phyloP scores from a whole-genome alignment of 2,113 vertebrate species.

The Centropristis striata region DNA sequence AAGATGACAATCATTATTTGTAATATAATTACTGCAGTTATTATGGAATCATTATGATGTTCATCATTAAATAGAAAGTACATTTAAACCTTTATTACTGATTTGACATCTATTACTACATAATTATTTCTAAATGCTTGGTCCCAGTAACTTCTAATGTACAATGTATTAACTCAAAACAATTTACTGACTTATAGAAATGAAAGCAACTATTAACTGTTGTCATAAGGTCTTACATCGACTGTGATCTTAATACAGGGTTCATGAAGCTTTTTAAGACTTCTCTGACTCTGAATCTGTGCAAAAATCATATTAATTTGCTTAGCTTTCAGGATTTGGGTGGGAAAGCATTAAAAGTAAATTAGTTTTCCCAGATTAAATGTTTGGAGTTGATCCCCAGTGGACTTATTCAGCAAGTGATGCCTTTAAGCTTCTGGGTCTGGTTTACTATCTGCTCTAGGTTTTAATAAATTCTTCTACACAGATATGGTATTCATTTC shows the following conservation, averaged over 20 bases:
- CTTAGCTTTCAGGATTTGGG: too few relatives aligned
- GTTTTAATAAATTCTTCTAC: too few relatives aligned
- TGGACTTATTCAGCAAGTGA: too few relatives aligned
- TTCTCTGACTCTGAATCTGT: too few relatives aligned
- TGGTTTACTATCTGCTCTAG: too few relatives aligned
- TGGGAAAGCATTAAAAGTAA: too few relatives aligned
- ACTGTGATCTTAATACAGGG: background rate
- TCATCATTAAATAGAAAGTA: background rate
- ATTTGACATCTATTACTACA: background rate
- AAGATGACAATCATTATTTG: background rate
- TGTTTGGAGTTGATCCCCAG: too few relatives aligned
- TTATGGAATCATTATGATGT: background rate
- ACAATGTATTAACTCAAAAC: background rate
- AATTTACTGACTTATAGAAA: background rate
- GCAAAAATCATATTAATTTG: too few relatives aligned
- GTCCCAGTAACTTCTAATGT: background rate
- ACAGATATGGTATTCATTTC: too few relatives aligned
- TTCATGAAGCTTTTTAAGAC: too few relatives aligned
- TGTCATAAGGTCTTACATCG: background rate
- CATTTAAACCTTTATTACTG: background rate
- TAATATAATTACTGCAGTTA: background rate
- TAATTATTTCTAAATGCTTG: background rate
- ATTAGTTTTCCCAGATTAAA: too few relatives aligned
- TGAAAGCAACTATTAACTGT: background rate
- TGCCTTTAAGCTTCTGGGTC: too few relatives aligned